Evolutionary conservation across 2,113 vertebrate species (phyloP).

Genomic region (western clawed frog (Xenopus tropicalis)): UCB_Xtro_10.0 CM004443.2:210666001-210666500

Average conservation of each 20-base stretch:
- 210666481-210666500: constrained; percentile 40
- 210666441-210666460: constrained; percentile 59
- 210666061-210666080: too few species aligned
- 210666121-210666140: too few species aligned
- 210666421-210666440: constrained; percentile 55
- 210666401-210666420: constrained; percentile 66
- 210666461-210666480: constrained; percentile 51
- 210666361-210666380: constrained; percentile 69
- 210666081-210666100: too few species aligned
- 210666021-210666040: too few species aligned
- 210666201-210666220: constrained; percentile 1
- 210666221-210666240: constrained; percentile 26
- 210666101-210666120: too few species aligned
- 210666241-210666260: constrained; percentile 22
- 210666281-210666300: constrained; percentile 59
- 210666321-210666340: constrained; percentile 67
- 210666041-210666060: too few species aligned
- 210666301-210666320: constrained; percentile 65
- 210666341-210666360: constrained; percentile 62
- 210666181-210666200: not conserved
- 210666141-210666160: too few species aligned
- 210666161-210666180: too few species aligned
- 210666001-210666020: too few species aligned
- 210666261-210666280: constrained; percentile 61
- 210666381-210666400: constrained; percentile 63